Base-by-base conservation (phyloP, 2,113 vertebrate species). In the Raja brachyura region DNA sequence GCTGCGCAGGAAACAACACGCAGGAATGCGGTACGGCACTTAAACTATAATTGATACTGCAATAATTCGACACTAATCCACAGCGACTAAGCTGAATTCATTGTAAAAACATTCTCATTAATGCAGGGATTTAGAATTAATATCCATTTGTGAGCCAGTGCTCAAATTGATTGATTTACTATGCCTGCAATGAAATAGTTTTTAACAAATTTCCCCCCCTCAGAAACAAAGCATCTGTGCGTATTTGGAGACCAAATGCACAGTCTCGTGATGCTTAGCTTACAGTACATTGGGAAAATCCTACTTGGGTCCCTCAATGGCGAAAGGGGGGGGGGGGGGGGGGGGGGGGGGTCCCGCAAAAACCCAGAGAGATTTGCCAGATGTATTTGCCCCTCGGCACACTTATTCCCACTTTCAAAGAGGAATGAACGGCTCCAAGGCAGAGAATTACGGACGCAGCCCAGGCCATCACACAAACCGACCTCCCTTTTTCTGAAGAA, bases 111-210 rank as follows among this genome's bases (percentile, higher is more conserved):
- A 92, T 92, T 73, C 90, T 92, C 90, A 92, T 48, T 92, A 92
- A 92, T 92, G 90, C 90, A 92, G 63, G 68, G 90, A 92, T 92
- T 92, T 92, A 92, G 14, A 92, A 92, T 73, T 92, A 73, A 92
- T 70, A 92, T 73, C 66, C 90, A 92, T 73, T 73, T 92, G 90
- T 39, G 22, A 74, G 22, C 22, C 68, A 6, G 18, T 4, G 5
- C 90, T 92, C 90, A 73, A 70, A 48, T 25, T 92, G 90, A 73
- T 39, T 92, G 68, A 92, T 92, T 92, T 73, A 92, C 66, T 25
- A 48, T 85, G 4, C 13, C 54, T 18, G n/a, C 14, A 88, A 14
- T 88, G 28, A 88, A 63, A 86, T 63, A 14, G 1, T 63, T 66
- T 66, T 66, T 18, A 63, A 59, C 22, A 75, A 5, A 28, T 66